phyloP scores from a whole-genome alignment of 2,888 invertebrate genomes.

The Agrilus cyanescens region DNA sequence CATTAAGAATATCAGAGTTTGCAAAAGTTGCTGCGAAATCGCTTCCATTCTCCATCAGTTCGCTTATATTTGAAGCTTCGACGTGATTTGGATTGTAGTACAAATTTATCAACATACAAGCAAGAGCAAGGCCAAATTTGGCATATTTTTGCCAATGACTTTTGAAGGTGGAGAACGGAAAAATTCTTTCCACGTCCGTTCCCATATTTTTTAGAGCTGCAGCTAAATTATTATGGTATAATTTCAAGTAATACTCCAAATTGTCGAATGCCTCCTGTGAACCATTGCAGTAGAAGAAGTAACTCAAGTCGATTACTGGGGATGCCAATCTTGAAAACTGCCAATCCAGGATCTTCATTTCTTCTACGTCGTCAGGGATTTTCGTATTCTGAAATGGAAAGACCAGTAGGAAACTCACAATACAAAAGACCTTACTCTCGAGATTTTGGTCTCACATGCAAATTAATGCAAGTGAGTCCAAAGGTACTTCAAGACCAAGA shows the following conservation, averaged over 20 bases:
- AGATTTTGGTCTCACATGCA: no score
- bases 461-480: no score
- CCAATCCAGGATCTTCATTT: constrained; percentile 21
- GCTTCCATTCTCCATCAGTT: constrained; percentile 8
- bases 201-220: constrained; percentile 18
- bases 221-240: constrained; percentile 25
- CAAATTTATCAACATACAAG: constrained; percentile 12
- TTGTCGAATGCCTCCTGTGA: constrained; percentile 21
- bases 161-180: constrained; percentile 20
- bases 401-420: background rate
- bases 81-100: constrained; percentile 13
- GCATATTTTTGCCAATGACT: constrained; percentile 20
- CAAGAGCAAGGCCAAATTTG: constrained; percentile 15
- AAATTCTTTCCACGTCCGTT: constrained; percentile 20
- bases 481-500: no score
- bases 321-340: constrained; percentile 18
- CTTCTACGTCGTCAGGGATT: constrained; percentile 11
- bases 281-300: constrained; percentile 26
- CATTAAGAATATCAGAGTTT: constrained; percentile 7
- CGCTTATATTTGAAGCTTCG: constrained; percentile 12
- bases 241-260: constrained; percentile 22
- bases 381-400: constrained; percentile 8
- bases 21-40: constrained; percentile 7
- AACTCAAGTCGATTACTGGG: constrained; percentile 26
- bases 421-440: background rate